Percentiles rank a stretch among this genome's conserved stretches.
Evolutionary conservation across 2,888 invertebrate genomes (phyloP).

Genomic region (Callyntrura sp.): DNA sequence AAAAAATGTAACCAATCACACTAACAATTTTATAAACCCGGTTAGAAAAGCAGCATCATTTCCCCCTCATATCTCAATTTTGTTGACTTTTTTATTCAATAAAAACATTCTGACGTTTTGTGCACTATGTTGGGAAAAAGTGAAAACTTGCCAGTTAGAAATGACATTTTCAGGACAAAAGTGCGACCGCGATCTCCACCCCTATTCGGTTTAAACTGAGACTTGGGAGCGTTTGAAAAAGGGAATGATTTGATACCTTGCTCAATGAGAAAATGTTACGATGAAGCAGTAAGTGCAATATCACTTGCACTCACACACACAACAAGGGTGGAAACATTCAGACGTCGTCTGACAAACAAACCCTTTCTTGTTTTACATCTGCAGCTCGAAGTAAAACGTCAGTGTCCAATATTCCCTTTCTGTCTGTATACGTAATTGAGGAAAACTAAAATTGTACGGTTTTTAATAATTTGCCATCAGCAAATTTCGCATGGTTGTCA

Average conservation of each 20-base stretch:
- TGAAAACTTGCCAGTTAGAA: conserved; percentile 44
- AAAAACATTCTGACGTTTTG: background rate
- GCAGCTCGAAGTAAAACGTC: too few species aligned
- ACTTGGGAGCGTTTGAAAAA: too few species aligned
- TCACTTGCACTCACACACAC: too few species aligned
- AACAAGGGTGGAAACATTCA: too few species aligned
- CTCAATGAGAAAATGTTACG: too few species aligned
- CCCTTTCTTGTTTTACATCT: conserved; percentile 4
- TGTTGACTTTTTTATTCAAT: background rate
- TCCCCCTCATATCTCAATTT: conserved; percentile 65
- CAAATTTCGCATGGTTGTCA: background rate
- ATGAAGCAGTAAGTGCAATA: too few species aligned
- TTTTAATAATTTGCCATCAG: background rate
- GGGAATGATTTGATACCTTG: too few species aligned
- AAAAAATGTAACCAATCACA: conserved; percentile 31
- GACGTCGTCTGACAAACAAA: background rate
- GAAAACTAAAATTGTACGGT: too few species aligned
- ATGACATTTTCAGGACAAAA: conserved; percentile 46
- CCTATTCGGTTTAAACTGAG: background rate
- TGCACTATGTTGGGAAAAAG: background rate
- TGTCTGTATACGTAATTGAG: too few species aligned
- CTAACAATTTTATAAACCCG: conserved; percentile 2
- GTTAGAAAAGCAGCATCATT: conserved; percentile 26
- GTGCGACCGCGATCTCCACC: background rate
- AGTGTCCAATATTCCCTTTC: too few species aligned